These are phyloP conservation scores for Lycocorax pyrrhopterus DNA, from an alignment of 2,113 vertebrate genomes.

Conservation along the genomic window DNA sequence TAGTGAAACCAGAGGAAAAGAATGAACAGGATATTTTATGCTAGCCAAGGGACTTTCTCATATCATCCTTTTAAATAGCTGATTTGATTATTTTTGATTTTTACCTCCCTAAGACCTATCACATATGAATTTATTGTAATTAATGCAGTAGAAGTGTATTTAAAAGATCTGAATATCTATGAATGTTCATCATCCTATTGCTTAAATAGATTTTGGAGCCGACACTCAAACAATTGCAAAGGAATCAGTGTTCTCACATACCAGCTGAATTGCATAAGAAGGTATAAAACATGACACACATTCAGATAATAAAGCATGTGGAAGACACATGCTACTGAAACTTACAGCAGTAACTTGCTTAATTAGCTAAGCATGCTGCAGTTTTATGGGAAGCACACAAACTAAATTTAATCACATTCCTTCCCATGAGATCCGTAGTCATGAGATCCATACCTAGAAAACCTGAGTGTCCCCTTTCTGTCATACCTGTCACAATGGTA, in stretches of 20 bases:
- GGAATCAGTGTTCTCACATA: background rate
- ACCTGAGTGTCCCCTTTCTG: background rate
- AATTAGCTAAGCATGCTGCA: background rate
- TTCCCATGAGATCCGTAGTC: background rate
- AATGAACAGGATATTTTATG: conserved; percentile 20
- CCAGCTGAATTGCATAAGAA: background rate
- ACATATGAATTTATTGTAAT: background rate
- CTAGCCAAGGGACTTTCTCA: background rate
- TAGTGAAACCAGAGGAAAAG: conserved; percentile 13
- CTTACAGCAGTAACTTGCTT: background rate
- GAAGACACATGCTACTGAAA: background rate
- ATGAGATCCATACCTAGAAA: background rate
- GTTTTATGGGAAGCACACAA: background rate
- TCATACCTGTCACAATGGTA: background rate
- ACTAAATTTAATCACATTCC: background rate
- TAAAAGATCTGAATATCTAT: background rate
- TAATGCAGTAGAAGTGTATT: background rate
- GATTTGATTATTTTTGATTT: conserved; percentile 17
- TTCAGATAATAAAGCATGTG: background rate
- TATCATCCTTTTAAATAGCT: conserved; percentile 7
- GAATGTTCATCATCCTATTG: background rate
- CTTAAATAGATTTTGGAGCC: background rate
- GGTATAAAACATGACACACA: background rate
- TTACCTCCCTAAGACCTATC: background rate
- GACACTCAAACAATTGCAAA: background rate